phyloP scores from a whole-genome alignment of 2,113 vertebrate genomes.

The Ailuropoda melanoleuca region DNA sequence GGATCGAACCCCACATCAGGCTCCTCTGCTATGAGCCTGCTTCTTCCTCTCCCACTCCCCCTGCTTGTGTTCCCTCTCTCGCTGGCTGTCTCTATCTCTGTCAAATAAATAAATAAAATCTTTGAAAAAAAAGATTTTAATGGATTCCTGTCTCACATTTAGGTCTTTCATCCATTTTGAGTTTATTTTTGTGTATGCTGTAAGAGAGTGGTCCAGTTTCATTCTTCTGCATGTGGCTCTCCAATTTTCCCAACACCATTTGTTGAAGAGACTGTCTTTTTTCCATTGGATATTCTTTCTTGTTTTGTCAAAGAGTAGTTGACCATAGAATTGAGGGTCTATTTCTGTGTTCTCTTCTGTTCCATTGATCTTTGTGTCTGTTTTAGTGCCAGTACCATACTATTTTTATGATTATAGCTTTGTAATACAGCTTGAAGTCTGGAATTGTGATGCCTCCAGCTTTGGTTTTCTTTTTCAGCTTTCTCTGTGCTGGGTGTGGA shows the following conservation, averaged over 20 bases:
- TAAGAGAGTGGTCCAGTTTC: background rate
- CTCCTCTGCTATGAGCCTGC: too few species aligned
- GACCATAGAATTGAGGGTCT: background rate
- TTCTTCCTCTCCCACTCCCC: too few species aligned
- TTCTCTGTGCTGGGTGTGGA: background rate
- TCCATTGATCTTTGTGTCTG: background rate
- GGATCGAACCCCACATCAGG: too few species aligned
- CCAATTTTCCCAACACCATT: background rate
- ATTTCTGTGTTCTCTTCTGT: background rate
- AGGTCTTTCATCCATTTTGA: background rate
- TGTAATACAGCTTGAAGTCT: background rate
- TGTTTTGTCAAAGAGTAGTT: background rate
- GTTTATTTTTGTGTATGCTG: background rate
- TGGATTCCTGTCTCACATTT: background rate
- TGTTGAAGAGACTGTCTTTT: background rate
- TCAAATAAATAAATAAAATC: too few species aligned
- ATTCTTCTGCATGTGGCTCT: background rate
- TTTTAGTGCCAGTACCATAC: background rate
- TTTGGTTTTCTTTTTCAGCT: background rate
- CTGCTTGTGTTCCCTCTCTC: too few species aligned
- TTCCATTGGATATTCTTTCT: background rate
- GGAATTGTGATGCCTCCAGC: background rate
- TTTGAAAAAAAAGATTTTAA: too few species aligned
- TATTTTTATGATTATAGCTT: background rate
- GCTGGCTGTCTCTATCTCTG: too few species aligned